Evolutionary conservation across 1,140 invertebrate species (phyloP).

Genomic region (Holcopasites calliopsidis): DNA sequence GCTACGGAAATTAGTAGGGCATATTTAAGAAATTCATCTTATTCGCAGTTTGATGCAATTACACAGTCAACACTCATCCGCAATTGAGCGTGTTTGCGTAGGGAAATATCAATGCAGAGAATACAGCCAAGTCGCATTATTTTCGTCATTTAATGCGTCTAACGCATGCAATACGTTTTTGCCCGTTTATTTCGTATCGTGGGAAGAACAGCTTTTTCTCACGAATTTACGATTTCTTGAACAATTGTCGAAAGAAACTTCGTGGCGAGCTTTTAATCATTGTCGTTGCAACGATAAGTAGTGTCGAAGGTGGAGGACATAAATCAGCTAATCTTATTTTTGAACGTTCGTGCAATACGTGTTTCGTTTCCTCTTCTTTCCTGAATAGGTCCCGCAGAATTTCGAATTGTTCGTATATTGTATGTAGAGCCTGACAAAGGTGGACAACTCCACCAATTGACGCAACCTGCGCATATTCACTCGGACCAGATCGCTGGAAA

Average conservation of each 20-base stretch:
- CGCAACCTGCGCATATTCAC: conserved; percentile 48
- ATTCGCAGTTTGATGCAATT: not conserved
- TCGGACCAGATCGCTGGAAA: conserved; percentile 42
- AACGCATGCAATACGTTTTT: conserved; percentile 25
- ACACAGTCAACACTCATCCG: not conserved
- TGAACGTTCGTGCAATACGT: not conserved
- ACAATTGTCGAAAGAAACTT: no score
- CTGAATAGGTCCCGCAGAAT: not conserved
- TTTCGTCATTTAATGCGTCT: not conserved
- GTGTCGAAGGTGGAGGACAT: no score
- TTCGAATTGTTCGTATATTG: not conserved
- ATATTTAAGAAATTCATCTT: no score
- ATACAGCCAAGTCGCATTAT: not conserved
- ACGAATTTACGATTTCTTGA: no score
- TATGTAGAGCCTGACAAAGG: not conserved
- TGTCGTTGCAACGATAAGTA: no score
- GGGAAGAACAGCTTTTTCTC: not conserved
- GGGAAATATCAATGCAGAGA: not conserved
- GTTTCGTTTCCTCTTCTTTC: not conserved
- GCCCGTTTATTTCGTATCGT: conserved; percentile 12
- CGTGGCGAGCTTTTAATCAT: no score
- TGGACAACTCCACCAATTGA: conserved; percentile 32
- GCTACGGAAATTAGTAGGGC: no score
- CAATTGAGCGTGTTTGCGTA: not conserved
- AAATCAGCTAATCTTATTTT: not conserved